A percentile compares a stretch with the other conserved stretches of the same genome.
phyloP scores from a whole-genome alignment of 2,888 invertebrate species.

The Erebia aethiops region DNA sequence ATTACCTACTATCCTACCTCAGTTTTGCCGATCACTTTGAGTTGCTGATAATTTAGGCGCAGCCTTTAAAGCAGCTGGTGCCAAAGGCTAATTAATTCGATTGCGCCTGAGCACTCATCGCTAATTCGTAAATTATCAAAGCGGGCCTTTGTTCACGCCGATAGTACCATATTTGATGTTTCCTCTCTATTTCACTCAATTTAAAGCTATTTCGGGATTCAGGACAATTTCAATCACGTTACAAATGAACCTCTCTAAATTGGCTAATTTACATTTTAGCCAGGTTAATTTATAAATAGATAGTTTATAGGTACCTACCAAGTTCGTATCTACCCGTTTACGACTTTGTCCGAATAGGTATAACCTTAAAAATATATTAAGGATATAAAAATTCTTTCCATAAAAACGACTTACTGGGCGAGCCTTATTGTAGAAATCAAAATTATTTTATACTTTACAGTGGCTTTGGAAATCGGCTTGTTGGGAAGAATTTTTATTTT shows the following conservation, averaged over 20 bases:
- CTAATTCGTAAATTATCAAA: conserved; percentile 77
- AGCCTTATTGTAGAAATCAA: no score
- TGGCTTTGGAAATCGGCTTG: no score
- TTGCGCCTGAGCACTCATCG: conserved; percentile 70
- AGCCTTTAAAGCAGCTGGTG: conserved; percentile 43
- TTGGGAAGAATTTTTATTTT: no score
- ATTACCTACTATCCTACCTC: no score
- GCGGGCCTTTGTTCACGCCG: conserved; percentile 63
- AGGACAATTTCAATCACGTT: conserved; percentile 38
- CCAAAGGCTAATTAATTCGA: conserved; percentile 75
- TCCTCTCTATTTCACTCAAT: conserved; percentile 62
- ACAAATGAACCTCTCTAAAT: conserved; percentile 26
- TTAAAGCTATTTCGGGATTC: conserved; percentile 47
- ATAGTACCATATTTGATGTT: conserved; percentile 48
- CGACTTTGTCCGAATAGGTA: no score
- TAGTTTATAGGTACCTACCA: background rate
- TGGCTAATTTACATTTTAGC: conserved; percentile 20
- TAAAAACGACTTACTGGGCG: no score
- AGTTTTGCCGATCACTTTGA: background rate
- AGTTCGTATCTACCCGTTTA: no score
- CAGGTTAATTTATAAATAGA: conserved; percentile 21
- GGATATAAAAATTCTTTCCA: no score
- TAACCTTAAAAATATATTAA: no score
- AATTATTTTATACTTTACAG: no score
- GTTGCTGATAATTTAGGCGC: conserved; percentile 16